phyloP scores from a whole-genome alignment of 2,888 invertebrate genomes.

The Chironomus riparius region DNA sequence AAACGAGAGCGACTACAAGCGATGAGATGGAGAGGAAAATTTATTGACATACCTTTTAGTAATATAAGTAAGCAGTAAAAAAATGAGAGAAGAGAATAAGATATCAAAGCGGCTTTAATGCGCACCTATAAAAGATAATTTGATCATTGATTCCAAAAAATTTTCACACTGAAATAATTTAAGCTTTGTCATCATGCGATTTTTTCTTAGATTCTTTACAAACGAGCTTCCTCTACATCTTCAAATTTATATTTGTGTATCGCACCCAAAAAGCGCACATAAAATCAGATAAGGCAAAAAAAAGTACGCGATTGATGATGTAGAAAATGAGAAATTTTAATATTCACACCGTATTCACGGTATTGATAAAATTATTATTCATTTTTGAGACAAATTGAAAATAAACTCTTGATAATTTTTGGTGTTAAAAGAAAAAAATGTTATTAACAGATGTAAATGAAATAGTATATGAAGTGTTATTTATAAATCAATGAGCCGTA shows the following conservation, averaged over 20 bases:
- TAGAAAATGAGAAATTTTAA: too few relatives aligned
- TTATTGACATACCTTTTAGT: not conserved
- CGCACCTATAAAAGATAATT: conserved; percentile 21
- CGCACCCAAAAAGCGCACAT: too few relatives aligned
- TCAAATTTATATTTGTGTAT: too few relatives aligned
- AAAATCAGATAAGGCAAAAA: not conserved
- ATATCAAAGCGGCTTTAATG: not conserved
- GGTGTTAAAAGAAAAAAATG: too few relatives aligned
- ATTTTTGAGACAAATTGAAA: too few relatives aligned
- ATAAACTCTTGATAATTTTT: too few relatives aligned
- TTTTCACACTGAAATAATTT: conserved; percentile 1
- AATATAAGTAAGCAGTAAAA: not conserved
- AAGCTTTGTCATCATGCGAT: conserved; percentile 25
- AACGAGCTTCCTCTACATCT: too few relatives aligned
- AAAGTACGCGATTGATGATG: not conserved
- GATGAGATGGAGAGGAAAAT: not conserved
- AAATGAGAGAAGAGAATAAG: not conserved
- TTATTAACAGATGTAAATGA: too few relatives aligned
- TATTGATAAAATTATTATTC: too few relatives aligned
- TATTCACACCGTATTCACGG: too few relatives aligned
- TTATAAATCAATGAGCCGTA: too few relatives aligned
- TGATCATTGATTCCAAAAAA: conserved; percentile 23
- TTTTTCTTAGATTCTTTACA: not conserved
- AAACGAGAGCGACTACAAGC: not conserved
- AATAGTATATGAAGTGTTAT: too few relatives aligned